Evolutionary conservation across 2,797 vertebrate species (phyloP), one percentile per base, ranked within the genome.

Genomic region (Kryptolebias ocellatus): DNA sequence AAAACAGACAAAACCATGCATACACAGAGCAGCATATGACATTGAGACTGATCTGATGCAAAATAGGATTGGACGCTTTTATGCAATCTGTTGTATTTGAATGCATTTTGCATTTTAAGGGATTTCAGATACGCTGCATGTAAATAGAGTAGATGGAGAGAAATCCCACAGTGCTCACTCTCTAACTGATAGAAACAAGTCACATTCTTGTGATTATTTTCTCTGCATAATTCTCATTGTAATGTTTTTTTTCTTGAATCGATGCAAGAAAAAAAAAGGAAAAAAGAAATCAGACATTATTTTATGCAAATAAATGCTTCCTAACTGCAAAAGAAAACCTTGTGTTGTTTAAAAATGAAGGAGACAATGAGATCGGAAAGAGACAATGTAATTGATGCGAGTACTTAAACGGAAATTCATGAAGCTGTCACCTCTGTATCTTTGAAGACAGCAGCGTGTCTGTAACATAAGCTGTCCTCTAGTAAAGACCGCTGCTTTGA

Each of bases 361-460:
- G 56, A 53, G 71, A 87, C 78, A 72, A 11, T 67, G 75, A 76
- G 79, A 79, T 66, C 73, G 49, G 53, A 56, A 65, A 63, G 39
- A 16, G 70, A 71, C 78, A 70, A 81, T 72, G 74, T 76, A 84
- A 87, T 80, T 88, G 88, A 90, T 90, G 89, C 88, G 79, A 83
- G 89, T 89, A 91, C 67, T 74, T 78, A 58, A 81, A 83, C 74
- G 76, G 81, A 82, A 91, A 89, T 92, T 90, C 81, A 91, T 90
- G 87, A 85, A 83, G 84, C 89, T 89, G 90, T 91, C 86, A 90
- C 81, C 79, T 75, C 62, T 28, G 64, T 65, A 90, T 92, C 86
- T 92, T 91, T 90, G 89, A 91, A 91, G 87, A 89, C 87, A 89
- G 87, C 90, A 81, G 83, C 81, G 67, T 82, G 83, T 87, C 83